phyloP scores from a whole-genome alignment of 1,140 invertebrate species.

The Chionoecetes opilio region DNA sequence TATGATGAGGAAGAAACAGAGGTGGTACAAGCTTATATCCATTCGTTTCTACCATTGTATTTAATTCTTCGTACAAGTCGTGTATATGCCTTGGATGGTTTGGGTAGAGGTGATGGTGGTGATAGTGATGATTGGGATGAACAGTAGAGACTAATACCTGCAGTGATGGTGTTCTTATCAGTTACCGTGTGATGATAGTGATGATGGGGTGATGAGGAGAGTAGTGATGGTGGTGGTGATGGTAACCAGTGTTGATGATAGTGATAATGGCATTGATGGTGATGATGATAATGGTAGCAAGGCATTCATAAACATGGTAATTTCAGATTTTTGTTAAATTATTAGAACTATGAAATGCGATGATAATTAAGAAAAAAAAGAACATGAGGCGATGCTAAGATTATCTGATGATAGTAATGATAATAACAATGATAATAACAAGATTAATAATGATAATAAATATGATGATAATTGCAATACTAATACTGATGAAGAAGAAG shows the following conservation, averaged over 20 bases:
- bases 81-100: neutral
- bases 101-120: neutral
- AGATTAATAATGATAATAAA: neutral
- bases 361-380: neutral
- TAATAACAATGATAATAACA: neutral
- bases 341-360: neutral
- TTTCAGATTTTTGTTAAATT: neutral
- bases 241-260: neutral
- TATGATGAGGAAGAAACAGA: too few relatives aligned
- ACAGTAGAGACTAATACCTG: too few relatives aligned
- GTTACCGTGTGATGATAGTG: neutral
- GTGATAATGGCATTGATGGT: constrained; percentile 34
- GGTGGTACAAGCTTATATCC: too few relatives aligned
- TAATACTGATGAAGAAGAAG: too few relatives aligned
- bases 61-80: too few relatives aligned
- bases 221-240: neutral
- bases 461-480: neutral
- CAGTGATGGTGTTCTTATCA: too few relatives aligned
- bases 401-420: neutral
- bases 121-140: neutral
- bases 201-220: neutral
- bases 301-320: constrained; percentile 31
- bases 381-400: too few relatives aligned
- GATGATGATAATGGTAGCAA: constrained; percentile 38
- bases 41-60: too few relatives aligned